Evolutionary conservation across 2,888 invertebrate genomes (phyloP).

Genomic region (Drosophila algonquin): DNA sequence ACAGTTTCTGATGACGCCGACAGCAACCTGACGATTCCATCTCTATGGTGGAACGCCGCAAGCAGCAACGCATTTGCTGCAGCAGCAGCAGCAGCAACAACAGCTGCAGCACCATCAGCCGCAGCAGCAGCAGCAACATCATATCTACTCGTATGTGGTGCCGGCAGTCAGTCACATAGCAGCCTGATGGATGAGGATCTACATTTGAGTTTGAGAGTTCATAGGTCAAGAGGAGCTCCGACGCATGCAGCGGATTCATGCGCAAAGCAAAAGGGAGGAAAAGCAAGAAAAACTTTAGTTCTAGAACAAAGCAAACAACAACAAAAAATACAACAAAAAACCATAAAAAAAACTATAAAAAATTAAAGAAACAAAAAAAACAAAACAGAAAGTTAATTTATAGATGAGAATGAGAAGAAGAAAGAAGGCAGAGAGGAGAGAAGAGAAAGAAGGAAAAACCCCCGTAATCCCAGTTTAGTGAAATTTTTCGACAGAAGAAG

Average conservation of each 20-base stretch:
- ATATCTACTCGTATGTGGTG: conserved; percentile 82
- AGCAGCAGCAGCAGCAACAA: conserved; percentile 54
- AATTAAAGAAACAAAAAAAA: conserved; percentile 45
- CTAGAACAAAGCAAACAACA: conserved; percentile 50
- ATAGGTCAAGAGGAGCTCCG: conserved; percentile 54
- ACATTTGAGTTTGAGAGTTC: conserved; percentile 65
- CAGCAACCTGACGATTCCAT: conserved; percentile 83
- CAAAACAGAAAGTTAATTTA: conserved; percentile 38
- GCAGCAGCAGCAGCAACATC: conserved; percentile 67
- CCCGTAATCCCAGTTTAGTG: conserved; percentile 74
- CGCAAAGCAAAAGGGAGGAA: conserved; percentile 34
- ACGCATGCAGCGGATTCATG: conserved; percentile 73
- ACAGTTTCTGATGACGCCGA: conserved; percentile 84
- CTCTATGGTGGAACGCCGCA: neutral
- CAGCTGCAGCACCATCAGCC: conserved; percentile 62
- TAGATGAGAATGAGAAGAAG: conserved; percentile 36
- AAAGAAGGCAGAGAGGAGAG: neutral
- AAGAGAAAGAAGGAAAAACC: conserved; percentile 28
- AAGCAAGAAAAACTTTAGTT: conserved; percentile 55
- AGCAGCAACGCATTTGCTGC: conserved; percentile 19
- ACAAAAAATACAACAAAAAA: conserved; percentile 32
- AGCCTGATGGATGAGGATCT: conserved; percentile 61
- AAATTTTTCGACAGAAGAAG: conserved; percentile 68
- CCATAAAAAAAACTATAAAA: conserved; percentile 48
- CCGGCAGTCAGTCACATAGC: conserved; percentile 83